A percentile compares a stretch with the other conserved stretches of the same genome.
Evolutionary conservation across 37 sponge, comb jelly and placozoan species (phyloP).

Genomic region (Aphrocallistes beatrix): DNA sequence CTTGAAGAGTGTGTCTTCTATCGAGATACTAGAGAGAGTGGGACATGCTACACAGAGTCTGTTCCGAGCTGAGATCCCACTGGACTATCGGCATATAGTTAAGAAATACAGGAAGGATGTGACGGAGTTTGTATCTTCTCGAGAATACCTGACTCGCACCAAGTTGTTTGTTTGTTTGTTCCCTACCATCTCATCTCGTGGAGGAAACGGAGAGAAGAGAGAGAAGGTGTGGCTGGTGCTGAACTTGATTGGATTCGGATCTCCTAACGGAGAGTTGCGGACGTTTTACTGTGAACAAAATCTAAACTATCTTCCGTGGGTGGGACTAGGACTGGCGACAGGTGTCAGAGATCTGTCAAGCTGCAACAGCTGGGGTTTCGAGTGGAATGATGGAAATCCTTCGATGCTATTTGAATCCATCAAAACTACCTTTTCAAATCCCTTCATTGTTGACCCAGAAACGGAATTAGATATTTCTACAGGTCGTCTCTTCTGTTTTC

Average conservation of each 20-base stretch:
- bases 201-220: background rate
- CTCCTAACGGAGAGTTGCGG: background rate
- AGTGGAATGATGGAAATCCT: constrained; percentile 1
- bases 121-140: background rate
- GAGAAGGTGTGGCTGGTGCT: background rate
- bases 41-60: background rate
- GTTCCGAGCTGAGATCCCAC: background rate
- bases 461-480: background rate
- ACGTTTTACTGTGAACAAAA: background rate
- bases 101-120: background rate
- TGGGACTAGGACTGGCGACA: background rate
- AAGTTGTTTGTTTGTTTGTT: background rate
- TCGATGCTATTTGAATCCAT: background rate
- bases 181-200: background rate
- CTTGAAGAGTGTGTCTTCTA: background rate
- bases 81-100: background rate
- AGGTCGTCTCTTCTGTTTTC: background rate
- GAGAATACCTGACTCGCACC: background rate
- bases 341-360: background rate
- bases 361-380: background rate
- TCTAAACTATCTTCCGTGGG: background rate
- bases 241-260: background rate
- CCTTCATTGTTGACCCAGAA: background rate
- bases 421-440: background rate
- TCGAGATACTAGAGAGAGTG: background rate